Evolutionary conservation across 2,113 vertebrate genomes (phyloP).

Genomic region (Poecile atricapillus): DNA sequence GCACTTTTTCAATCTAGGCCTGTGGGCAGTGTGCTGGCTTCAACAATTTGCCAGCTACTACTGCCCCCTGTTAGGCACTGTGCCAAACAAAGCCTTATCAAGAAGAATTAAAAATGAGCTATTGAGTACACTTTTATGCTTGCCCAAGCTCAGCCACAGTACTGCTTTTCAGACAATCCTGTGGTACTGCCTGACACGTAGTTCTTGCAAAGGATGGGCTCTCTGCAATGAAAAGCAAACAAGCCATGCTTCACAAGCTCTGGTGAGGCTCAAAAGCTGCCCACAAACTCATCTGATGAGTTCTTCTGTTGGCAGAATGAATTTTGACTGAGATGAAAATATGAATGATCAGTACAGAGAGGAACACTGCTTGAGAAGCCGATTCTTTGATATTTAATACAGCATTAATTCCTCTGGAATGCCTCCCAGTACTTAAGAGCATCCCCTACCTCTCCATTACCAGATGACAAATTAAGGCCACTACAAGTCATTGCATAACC

Average conservation of each 20-base stretch:
- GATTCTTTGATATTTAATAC: background rate
- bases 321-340: background rate
- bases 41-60: background rate
- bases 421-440: background rate
- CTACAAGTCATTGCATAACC: background rate
- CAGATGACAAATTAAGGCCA: background rate
- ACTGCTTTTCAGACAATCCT: background rate
- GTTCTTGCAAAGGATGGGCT: background rate
- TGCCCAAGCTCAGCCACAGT: background rate
- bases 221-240: background rate
- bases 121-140: background rate
- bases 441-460: background rate
- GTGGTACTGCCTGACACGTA: background rate
- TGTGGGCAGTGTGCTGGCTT: background rate
- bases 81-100: background rate
- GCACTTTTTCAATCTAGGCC: background rate
- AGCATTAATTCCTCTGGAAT: background rate
- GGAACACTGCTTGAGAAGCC: background rate
- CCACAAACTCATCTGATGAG: background rate
- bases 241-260: rapidly evolving
- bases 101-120: background rate
- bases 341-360: background rate
- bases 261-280: background rate
- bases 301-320: background rate
- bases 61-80: background rate